Base-by-base conservation (phyloP, 2,888 invertebrate species). In the Conops quadrifasciatus region DNA sequence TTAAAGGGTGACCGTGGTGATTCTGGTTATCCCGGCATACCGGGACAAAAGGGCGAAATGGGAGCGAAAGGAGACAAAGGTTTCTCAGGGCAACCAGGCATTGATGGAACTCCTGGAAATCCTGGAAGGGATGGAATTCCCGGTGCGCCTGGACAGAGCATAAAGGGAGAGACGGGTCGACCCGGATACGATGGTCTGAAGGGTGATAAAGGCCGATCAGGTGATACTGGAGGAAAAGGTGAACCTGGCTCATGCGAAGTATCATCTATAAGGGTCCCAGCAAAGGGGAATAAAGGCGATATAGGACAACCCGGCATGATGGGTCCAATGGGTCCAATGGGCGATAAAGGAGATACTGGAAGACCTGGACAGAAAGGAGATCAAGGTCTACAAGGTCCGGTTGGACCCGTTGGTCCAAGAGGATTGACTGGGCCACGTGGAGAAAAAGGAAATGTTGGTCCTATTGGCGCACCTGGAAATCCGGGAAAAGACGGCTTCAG, bases 361-460 rank as follows among this genome's bases (percentile, higher is more conserved):
- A 83, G 85, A 7, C 81, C 84, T n/a, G 91, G 93, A 67, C 83
- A 85, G 63, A 91, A 89, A 84, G 91, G 92, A 64, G 87, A 88
- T 1, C 83, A 82, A 79, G 93, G 93, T 16, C 80, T 84, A 11
- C 80, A 86, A 53, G 93, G 93, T 63, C 90, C 87, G 4, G 67
- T 82, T 3, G 94, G 94, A 4, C 87, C 88, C 30, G 88, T 89
- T 24, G 95, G 94, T 16, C 89, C 92, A 11, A 88, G 93, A 75
- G 94, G 94, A 53, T 84, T 91, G 24, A 90, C 93, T 19, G 96
- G 96, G 59, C 89, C 88, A 1, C 89, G 93, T 76, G 96, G 96
- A 70, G 93, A 94, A 0, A 93, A 93, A 80, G 96, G 96, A 74
- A 89, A 90, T 30, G 82, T 88, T 66, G 96, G 96, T 16, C 88